These are phyloP conservation scores for Brachionichthys hirsutus DNA, from an alignment of 2,113 vertebrate genomes.

Conservation along the genomic window DNA sequence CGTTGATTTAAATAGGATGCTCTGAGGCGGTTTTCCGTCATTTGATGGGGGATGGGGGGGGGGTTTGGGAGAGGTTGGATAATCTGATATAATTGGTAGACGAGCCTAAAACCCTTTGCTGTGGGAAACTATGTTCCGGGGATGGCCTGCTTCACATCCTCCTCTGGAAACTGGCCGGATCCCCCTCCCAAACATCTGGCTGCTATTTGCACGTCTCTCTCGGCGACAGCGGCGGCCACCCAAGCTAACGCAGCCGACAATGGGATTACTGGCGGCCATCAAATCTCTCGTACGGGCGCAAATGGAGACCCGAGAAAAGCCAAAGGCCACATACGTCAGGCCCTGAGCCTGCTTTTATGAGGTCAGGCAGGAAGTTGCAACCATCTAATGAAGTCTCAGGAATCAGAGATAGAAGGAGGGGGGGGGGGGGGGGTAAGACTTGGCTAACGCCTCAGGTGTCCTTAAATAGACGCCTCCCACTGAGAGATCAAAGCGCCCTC, in stretches of 20 bases:
- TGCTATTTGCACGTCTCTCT: slow-evolving; percentile 22
- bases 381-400: slow-evolving; percentile 44
- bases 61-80: slow-evolving; percentile 2
- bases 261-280: slow-evolving; percentile 17
- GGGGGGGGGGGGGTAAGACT: slow-evolving; percentile 9
- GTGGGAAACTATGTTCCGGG: slow-evolving; percentile 18
- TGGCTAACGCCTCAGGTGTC: slow-evolving; percentile 1
- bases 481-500: slow-evolving; percentile 14
- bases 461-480: slow-evolving; percentile 27
- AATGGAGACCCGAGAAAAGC: slow-evolving; percentile 13
- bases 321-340: slow-evolving; percentile 35
- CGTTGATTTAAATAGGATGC: slow-evolving; percentile 29
- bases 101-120: slow-evolving; percentile 31
- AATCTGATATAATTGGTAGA: slow-evolving; percentile 43
- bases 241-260: slow-evolving; percentile 31
- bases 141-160: slow-evolving; percentile 33
- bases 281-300: slow-evolving; percentile 14
- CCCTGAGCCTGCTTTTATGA: slow-evolving; percentile 45
- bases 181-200: slow-evolving; percentile 48
- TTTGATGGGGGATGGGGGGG: slow-evolving; percentile 7
- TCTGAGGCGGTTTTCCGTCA: slow-evolving; percentile 6
- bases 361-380: slow-evolving; percentile 31
- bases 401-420: no score
- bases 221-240: slow-evolving; percentile 21
- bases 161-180: slow-evolving; percentile 19